phyloP scores from a whole-genome alignment of 2,113 vertebrate genomes.

The Donacobius atricapilla region DNA sequence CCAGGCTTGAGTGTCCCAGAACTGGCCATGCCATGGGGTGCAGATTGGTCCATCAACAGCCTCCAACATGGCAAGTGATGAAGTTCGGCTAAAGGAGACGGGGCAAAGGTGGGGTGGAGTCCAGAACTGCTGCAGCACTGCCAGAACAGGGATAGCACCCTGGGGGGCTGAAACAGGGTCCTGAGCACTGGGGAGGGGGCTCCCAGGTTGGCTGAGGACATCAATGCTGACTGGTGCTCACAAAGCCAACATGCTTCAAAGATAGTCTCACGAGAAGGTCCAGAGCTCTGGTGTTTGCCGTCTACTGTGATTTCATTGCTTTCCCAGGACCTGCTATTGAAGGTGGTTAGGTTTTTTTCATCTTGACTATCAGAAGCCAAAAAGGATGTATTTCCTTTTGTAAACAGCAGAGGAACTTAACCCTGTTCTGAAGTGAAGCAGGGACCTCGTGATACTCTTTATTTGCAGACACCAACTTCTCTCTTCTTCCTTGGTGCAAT shows the following conservation, averaged over 20 bases:
- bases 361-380: not conserved
- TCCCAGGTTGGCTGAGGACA: not conserved
- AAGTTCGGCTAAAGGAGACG: not conserved
- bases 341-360: not conserved
- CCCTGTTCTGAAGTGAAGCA: not conserved
- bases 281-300: not conserved
- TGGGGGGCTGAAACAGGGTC: not conserved
- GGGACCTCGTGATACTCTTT: not conserved
- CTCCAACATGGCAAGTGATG: rapidly evolving
- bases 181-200: rapidly evolving
- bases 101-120: not conserved
- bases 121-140: rapidly evolving
- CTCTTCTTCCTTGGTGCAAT: not conserved
- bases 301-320: not conserved
- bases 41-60: not conserved
- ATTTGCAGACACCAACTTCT: not conserved
- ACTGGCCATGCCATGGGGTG: rapidly evolving
- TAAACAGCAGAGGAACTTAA: not conserved
- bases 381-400: not conserved
- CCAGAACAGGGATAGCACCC: not conserved
- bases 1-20: not conserved
- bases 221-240: not conserved
- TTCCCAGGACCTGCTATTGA: not conserved
- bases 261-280: not conserved
- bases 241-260: not conserved